These are phyloP conservation scores for Opisthocomus hoazin DNA, from an alignment of 2,113 vertebrate species.

Conservation along the genomic window DNA sequence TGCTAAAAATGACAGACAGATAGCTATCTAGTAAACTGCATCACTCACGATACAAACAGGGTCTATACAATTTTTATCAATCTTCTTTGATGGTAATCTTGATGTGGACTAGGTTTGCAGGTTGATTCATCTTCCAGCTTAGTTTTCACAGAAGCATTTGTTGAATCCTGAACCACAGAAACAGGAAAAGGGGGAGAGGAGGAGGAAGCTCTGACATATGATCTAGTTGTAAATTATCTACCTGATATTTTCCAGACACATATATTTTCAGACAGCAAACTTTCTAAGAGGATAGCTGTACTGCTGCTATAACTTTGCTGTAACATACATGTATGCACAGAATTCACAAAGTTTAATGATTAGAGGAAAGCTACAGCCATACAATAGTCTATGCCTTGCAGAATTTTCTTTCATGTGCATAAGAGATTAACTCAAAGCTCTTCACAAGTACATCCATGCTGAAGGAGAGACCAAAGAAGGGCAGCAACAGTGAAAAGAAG, in stretches of 20 bases:
- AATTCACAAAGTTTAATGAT: neutral
- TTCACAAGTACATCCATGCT: neutral
- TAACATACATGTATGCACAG: neutral
- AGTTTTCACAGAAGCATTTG: neutral
- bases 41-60: neutral
- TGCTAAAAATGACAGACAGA: neutral
- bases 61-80: neutral
- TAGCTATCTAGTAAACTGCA: neutral
- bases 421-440: neutral
- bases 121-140: neutral
- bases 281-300: neutral
- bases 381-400: neutral
- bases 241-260: neutral
- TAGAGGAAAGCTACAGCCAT: neutral
- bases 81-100: neutral
- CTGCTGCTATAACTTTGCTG: neutral
- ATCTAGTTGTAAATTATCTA: neutral
- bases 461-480: neutral
- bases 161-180: neutral
- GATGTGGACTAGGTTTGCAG: neutral
- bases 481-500: neutral
- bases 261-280: neutral
- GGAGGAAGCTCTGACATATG: neutral
- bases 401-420: neutral
- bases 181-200: neutral